Percentiles rank a stretch among this genome's conserved stretches.
These are phyloP conservation scores for Coturnix japonica DNA, from an alignment of 2,113 vertebrate genomes.

Conservation along the genomic window DNA sequence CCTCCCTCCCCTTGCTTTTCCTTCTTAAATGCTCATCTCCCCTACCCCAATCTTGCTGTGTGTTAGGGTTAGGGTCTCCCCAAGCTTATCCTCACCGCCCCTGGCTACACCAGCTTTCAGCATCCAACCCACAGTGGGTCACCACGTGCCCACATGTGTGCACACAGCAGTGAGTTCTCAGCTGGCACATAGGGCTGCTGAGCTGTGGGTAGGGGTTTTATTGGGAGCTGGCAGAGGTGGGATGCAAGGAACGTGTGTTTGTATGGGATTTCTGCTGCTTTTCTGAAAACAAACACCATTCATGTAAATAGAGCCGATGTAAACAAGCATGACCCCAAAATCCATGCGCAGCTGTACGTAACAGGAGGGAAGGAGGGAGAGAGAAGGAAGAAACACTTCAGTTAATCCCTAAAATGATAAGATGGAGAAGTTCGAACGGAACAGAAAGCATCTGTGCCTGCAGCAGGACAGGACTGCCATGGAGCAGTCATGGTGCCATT, in stretches of 20 bases:
- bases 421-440: not conserved
- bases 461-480: not conserved
- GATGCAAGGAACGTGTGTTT: not conserved
- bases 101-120: not conserved
- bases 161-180: not conserved
- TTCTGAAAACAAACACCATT: conserved; percentile 30
- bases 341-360: conserved; percentile 40
- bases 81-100: rapidly evolving
- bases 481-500: rapidly evolving
- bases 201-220: not conserved
- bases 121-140: not conserved
- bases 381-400: conserved; percentile 17
- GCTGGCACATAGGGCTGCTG: not conserved
- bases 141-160: rapidly evolving
- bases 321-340: conserved; percentile 52
- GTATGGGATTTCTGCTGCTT: not conserved
- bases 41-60: not conserved
- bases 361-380: not conserved
- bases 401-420: conserved; percentile 21
- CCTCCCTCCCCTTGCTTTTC: conserved; percentile 37
- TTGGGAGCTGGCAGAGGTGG: rapidly evolving
- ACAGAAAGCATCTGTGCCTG: not conserved
- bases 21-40: not conserved
- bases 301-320: not conserved
- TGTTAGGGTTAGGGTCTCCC: no score